A percentile compares a stretch with the other conserved stretches of the same genome.
phyloP scores from a whole-genome alignment of 2,113 vertebrate genomes.

The Antigone vipio region DNA sequence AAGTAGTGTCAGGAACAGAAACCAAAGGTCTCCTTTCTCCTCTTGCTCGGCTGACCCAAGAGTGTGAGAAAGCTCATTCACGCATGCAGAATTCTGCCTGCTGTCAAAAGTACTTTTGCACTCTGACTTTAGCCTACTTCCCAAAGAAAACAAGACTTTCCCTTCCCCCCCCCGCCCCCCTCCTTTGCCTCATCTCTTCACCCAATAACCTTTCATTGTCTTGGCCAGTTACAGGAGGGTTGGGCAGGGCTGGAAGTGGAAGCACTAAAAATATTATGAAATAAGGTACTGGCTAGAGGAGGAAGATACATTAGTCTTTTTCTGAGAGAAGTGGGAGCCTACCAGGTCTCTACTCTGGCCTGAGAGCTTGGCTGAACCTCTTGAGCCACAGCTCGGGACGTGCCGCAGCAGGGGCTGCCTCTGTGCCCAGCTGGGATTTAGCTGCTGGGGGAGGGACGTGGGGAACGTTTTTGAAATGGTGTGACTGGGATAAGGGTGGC shows the following conservation, averaged over 20 bases:
- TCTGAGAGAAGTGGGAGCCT: not conserved
- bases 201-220: not conserved
- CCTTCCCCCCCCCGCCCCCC: accelerated
- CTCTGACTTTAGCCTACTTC: not conserved
- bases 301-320: not conserved
- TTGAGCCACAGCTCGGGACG: not conserved
- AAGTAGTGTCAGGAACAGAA: not conserved
- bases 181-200: not conserved
- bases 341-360: not conserved
- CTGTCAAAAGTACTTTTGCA: not conserved
- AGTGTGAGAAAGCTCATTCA: not conserved
- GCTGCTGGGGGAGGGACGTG: not conserved
- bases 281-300: not conserved
- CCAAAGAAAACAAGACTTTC: not conserved
- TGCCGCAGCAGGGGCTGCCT: not conserved
- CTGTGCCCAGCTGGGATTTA: not conserved
- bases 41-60: not conserved
- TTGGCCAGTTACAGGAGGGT: not conserved
- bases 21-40: not conserved
- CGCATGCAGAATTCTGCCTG: not conserved
- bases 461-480: not conserved
- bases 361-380: not conserved
- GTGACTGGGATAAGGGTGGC: not conserved
- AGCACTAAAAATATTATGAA: not conserved
- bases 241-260: not conserved